A percentile compares a stretch with the other conserved stretches of the same genome.
phyloP scores from a whole-genome alignment of 2,797 vertebrate species.

The Sciaenops ocellatus region DNA sequence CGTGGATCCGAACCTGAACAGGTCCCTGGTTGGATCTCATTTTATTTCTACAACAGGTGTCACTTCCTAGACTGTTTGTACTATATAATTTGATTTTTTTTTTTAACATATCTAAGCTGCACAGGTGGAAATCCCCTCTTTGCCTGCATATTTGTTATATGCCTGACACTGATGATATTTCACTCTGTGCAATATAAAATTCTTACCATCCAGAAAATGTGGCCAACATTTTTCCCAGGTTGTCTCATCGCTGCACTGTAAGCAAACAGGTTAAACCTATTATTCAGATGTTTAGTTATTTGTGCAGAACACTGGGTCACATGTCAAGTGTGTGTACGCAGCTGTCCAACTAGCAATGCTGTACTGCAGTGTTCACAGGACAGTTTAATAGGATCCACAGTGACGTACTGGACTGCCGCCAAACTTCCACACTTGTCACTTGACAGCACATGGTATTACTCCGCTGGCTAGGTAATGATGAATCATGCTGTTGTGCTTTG shows the following conservation, averaged over 20 bases:
- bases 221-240: slow-evolving; percentile 16
- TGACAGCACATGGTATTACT: slow-evolving; percentile 64
- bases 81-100: neutral
- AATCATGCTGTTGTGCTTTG: slow-evolving; percentile 68
- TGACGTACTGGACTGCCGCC: slow-evolving; percentile 72
- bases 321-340: slow-evolving; percentile 55
- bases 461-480: slow-evolving; percentile 63
- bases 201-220: neutral
- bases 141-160: slow-evolving; percentile 5
- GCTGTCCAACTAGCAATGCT: slow-evolving; percentile 32
- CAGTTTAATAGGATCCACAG: slow-evolving; percentile 74
- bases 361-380: slow-evolving; percentile 51
- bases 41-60: neutral
- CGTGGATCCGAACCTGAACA: too few relatives aligned
- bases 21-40: too few relatives aligned
- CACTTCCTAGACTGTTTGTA: neutral
- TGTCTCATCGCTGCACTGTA: slow-evolving; percentile 8
- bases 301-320: slow-evolving; percentile 49
- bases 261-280: slow-evolving; percentile 53
- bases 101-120: neutral
- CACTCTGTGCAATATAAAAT: slow-evolving; percentile 9
- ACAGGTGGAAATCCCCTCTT: neutral
- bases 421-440: slow-evolving; percentile 69
- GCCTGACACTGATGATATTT: slow-evolving; percentile 25
- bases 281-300: slow-evolving; percentile 57